phyloP scores from a whole-genome alignment of 2,888 invertebrate genomes.

The Thyatira batis region DNA sequence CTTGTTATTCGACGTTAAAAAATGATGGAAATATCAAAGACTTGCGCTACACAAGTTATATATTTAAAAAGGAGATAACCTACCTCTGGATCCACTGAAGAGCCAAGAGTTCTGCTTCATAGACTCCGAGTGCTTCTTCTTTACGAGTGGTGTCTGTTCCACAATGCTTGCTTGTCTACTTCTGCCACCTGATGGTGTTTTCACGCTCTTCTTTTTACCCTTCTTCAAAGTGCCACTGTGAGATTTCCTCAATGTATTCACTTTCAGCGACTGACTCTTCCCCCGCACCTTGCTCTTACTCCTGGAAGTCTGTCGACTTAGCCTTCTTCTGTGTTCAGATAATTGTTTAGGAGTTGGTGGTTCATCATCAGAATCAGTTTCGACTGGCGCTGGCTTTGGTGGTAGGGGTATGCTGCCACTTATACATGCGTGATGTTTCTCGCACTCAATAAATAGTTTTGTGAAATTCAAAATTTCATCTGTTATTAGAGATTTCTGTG shows the following conservation, averaged over 20 bases:
- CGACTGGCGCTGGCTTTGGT: no score
- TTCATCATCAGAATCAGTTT: slow-evolving; percentile 72
- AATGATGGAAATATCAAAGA: no score
- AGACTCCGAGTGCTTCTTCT: slow-evolving; percentile 65
- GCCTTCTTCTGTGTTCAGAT: slow-evolving; percentile 66
- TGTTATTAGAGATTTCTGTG: slow-evolving; percentile 41
- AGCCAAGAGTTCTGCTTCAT: slow-evolving; percentile 71
- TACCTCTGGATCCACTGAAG: slow-evolving; percentile 67
- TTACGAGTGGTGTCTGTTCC: slow-evolving; percentile 61
- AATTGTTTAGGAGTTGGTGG: slow-evolving; percentile 57
- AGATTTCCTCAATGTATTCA: slow-evolving; percentile 71
- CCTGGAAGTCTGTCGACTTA: slow-evolving; percentile 74
- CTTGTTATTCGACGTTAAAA: no score
- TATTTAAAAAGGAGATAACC: slow-evolving; percentile 27
- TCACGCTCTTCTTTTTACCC: slow-evolving; percentile 67
- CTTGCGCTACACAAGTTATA: not conserved
- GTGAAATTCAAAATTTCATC: slow-evolving; percentile 68
- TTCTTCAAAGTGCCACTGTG: slow-evolving; percentile 76
- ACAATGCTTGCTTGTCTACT: slow-evolving; percentile 73
- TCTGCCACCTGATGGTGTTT: slow-evolving; percentile 56
- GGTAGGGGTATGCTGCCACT: slow-evolving; percentile 49
- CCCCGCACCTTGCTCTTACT: slow-evolving; percentile 75
- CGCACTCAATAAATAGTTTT: slow-evolving; percentile 68
- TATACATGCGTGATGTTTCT: slow-evolving; percentile 59
- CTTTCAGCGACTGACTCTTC: slow-evolving; percentile 72